Evolutionary conservation across 2,113 vertebrate genomes (phyloP), one percentile per base, ranked within the genome.

Genomic region (Desmodus rotundus): DNA sequence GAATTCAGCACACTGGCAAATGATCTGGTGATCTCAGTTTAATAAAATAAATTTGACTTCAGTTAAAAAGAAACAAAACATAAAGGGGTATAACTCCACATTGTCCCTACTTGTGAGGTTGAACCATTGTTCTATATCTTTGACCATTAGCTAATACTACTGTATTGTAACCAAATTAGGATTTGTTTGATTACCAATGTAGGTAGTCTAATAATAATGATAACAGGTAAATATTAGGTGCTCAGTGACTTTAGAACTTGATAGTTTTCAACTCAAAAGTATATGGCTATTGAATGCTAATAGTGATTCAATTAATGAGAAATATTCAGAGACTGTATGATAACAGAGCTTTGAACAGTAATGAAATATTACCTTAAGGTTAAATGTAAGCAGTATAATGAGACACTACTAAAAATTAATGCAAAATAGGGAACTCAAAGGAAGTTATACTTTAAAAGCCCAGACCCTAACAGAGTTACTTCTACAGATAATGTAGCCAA

Each of bases 321-420:
- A 96, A 54, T 83, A 91, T 68, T 97, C 89, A 95, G 45, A 65
- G 12, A 74, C 83, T 50, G 89, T 73, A 56, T 89, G n/a, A 61
- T 77, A 74, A 94, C 24, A 80, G 56, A 36, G 7, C 41, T 95
- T 76, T 93, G 68, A 78, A 77, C 15, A 91, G 13, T 94, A 56
- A 94, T 93, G 47, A 96, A 93, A 89, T 96, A 95, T 89, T 95
- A 90, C 94, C 67, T 86, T 89, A 67, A 85, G 65, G 88, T 91
- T 91, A 96, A 94, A 93, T 94, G 50, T 89, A 90, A 91, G 22
- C 33, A 88, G 16, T 61, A 91, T 77, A 96, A 67, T 95, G 76
- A 96, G 43, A 89, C 52, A 67, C 24, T 87, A 81, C 45, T 87
- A 43, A 94, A 81, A 47, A 26, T 83, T 82, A 74, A 72, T 80